Evolutionary conservation across 2,888 invertebrate genomes (phyloP), one percentile per base, ranked within the genome.

Genomic region (Rotaria sp.): DNA sequence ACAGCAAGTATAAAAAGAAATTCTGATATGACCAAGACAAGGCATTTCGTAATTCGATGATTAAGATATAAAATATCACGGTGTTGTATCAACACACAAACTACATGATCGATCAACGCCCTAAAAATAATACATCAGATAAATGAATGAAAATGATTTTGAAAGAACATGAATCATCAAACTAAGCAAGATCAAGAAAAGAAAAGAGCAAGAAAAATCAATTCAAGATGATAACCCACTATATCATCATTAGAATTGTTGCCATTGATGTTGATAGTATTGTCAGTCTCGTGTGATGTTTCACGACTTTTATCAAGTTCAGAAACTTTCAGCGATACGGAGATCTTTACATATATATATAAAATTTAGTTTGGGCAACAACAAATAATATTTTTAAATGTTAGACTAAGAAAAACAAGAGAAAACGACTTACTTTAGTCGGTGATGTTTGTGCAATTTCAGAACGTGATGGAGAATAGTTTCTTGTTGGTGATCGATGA

Each of bases 51-150:
- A 38, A 30, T 26, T 55, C 5, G 26, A 55, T 8, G 55, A 1
- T 8, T 26, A 55, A 26, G 26, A 30, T 30, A 35, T 38, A 15
- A 67, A 18, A 18, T 21, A 21, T 80, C 45, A 80, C 26, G 80
- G 80, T 80, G 80, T 80, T 80, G 80, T 45, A 80, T 80, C 80
- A 45, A 41, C 80, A 45, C 80, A 80, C 45, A 80, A 80, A 80
- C 80, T 80, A n/a, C 80, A 80, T 24, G 45, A 45, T 13, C 80
- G 80, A n/a, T 80, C 80, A 45, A 45, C 10, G 2, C 80, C 80
- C 80, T 80, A 45, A 45, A 80, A 26, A 7, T 11, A 45, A 45
- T 11, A 67, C 11, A 35, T 67, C 4, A 67, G 30, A 67, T 26
- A 80, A 45, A 45, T 45, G 38, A 24, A 21, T 5, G 41, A 38